Base-by-base conservation (phyloP, 2,797 vertebrate species). In the Tachyglossus aculeatus region DNA sequence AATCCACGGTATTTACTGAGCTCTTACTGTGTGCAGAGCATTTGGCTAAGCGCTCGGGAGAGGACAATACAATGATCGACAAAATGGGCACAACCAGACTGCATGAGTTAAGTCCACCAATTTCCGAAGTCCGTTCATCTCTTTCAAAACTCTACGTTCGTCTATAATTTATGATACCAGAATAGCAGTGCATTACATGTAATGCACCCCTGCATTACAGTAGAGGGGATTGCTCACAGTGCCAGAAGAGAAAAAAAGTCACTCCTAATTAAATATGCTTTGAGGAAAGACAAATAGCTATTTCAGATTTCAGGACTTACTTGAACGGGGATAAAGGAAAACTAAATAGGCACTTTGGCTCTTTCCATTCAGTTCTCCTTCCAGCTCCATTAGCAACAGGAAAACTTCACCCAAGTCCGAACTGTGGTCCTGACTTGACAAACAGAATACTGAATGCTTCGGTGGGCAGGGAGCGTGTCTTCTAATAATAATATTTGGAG, bases 131-230 rank as follows among this genome's bases (percentile, higher is more conserved):
- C 6, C 44, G 4, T 31, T 2, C 53, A 27, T 34, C 4, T 67
- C 13, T 64, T 57, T 18, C 14, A 34, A 71, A 73, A 22, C 29
- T 53, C 16, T 1, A 9, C 14, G 4, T 29, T 62, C 54, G 57
- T 41, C 16, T 38, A 48, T 22, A 61, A 62, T 33, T 68, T 56
- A 71, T 31, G 22, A 31, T 14, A 24, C 6, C 32, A 21, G 5
- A 10, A 2, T 16, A 18, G 34, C 8, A 41, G 53, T 43, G 50
- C 0, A 4, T 21, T 1, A 7, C 9, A 5, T 37, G 25, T 62
- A 61, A 67, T 72, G 64, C 21, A 43, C 29, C 25, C n/a, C n/a
- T n/a, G n/a, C n/a, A n/a, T n/a, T n/a, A n/a, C n/a, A 24, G 11
- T 39, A 2, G 37, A 6, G 57, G 38, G 19, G 56, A 19, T 31